phyloP scores from a whole-genome alignment of 2,888 invertebrate genomes.

The Zele albiditarsus region DNA sequence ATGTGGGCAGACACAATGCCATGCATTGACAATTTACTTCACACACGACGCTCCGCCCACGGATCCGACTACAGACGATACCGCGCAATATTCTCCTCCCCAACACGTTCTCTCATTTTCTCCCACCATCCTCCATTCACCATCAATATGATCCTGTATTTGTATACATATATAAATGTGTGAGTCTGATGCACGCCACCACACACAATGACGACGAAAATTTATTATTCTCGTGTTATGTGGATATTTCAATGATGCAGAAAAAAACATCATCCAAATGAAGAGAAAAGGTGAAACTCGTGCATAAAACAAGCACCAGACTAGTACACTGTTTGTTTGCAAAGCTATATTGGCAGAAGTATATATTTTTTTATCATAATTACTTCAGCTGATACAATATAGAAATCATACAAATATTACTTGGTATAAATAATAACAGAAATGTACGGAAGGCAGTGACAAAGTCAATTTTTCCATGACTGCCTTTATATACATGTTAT shows the following conservation, averaged over 20 bases:
- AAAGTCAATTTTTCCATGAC: neutral
- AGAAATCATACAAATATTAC: too few relatives aligned
- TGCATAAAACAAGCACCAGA: neutral
- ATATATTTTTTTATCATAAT: neutral
- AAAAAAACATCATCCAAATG: neutral
- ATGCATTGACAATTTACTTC: conserved; percentile 69
- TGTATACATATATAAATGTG: neutral
- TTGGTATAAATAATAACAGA: too few relatives aligned
- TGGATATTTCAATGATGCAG: neutral
- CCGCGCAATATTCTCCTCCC: conserved; percentile 37
- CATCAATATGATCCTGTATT: neutral
- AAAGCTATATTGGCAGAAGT: neutral
- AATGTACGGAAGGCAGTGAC: neutral
- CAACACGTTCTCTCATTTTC: neutral
- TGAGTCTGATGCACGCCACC: neutral
- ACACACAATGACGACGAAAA: neutral
- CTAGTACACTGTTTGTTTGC: neutral
- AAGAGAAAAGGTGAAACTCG: neutral
- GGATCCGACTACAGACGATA: conserved; percentile 66
- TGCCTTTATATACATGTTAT: neutral
- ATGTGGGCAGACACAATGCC: conserved; percentile 60
- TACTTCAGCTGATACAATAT: too few relatives aligned
- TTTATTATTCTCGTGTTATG: neutral
- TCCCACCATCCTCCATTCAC: neutral
- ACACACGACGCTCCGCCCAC: conserved; percentile 71